Evolutionary conservation across 2,113 vertebrate genomes (phyloP).

Genomic region (Condylura cristata): DNA sequence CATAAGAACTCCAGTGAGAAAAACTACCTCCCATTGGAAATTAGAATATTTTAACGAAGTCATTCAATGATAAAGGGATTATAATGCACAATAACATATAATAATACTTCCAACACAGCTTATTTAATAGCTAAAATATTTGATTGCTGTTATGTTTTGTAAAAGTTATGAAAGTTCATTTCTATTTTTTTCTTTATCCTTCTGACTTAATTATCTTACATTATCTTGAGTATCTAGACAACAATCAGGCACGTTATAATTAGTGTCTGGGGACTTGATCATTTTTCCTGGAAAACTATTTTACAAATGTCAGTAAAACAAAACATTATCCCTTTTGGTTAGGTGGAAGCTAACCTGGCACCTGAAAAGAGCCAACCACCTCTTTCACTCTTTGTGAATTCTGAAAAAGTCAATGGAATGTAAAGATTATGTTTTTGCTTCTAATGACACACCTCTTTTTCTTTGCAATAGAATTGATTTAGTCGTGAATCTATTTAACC

Average conservation of each 20-base stretch:
- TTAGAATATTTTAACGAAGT: conserved; percentile 36
- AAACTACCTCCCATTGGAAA: background rate
- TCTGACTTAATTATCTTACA: background rate
- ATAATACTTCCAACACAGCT: background rate
- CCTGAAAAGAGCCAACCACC: conserved; percentile 42
- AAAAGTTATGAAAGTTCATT: background rate
- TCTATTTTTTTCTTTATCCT: conserved; percentile 11
- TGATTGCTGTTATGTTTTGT: conserved; percentile 20
- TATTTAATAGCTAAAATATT: conserved; percentile 20
- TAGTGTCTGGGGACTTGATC: background rate
- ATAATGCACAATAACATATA: background rate
- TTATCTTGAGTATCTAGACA: background rate
- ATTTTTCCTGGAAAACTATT: conserved; percentile 65
- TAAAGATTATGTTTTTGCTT: conserved; percentile 63
- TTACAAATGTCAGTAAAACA: conserved; percentile 61
- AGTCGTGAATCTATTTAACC: conserved; percentile 46
- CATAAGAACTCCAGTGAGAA: background rate
- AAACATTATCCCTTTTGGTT: conserved; percentile 46
- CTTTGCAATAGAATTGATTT: conserved; percentile 73
- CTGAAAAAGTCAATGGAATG: conserved; percentile 60
- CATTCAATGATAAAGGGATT: background rate
- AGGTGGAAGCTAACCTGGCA: conserved; percentile 29
- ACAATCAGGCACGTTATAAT: background rate
- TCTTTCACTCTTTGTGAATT: conserved; percentile 43
- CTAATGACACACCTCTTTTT: conserved; percentile 11